A percentile compares a stretch with the other conserved stretches of the same genome.
These are phyloP conservation scores for Rhopilema esculentum DNA, from an alignment of 30 jellyfish, hydroid and myxozoan species.

Conservation along the genomic window DNA sequence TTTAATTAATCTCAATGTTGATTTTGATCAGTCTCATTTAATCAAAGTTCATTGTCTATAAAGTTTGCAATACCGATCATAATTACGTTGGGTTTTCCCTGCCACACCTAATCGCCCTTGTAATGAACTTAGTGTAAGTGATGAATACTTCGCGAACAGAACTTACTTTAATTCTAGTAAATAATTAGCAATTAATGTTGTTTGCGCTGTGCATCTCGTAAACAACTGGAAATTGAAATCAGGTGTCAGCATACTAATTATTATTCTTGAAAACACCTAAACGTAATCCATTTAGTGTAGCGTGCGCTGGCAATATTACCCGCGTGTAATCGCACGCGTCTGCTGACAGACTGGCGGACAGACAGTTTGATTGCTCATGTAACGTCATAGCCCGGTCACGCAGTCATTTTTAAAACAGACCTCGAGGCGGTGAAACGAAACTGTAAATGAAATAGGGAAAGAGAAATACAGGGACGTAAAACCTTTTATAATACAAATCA, in stretches of 20 bases:
- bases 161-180: background rate
- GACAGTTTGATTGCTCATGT: background rate
- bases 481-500: too few species aligned
- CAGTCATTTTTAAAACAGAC: too few species aligned
- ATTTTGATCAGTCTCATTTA: background rate
- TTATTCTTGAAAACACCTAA: background rate
- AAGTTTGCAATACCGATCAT: background rate
- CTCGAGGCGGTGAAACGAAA: too few species aligned
- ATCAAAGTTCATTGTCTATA: background rate
- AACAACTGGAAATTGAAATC: background rate
- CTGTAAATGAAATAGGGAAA: too few species aligned
- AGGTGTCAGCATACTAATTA: background rate
- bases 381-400: background rate
- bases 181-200: background rate
- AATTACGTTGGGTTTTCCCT: background rate
- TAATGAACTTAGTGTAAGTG: background rate
- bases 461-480: too few species aligned
- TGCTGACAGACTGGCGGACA: background rate
- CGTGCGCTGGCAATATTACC: background rate
- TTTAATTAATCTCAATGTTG: background rate
- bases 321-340: background rate
- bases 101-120: background rate
- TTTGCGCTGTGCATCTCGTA: background rate
- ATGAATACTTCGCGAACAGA: background rate
- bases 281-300: background rate